Percentiles rank a stretch among this genome's conserved stretches.
Conservation (phyloP, 1,140 invertebrate genomes). For the Apis mellifera region Amel_HAv3.1 CM009943.2:8378001-8378500, state of each 20-base stretch:
- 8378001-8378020: too few relatives aligned
- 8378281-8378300: not conserved
- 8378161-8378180: slow-evolving; percentile 21
- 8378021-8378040: too few relatives aligned
- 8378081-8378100: slow-evolving; percentile 10
- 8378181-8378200: slow-evolving; percentile 33
- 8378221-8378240: slow-evolving; percentile 19
- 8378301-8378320: not conserved
- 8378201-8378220: not conserved
- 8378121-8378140: slow-evolving; percentile 18
- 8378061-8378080: slow-evolving; percentile 33
- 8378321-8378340: too few relatives aligned
- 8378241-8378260: slow-evolving; percentile 11
- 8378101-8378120: slow-evolving; percentile 29
- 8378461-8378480: too few relatives aligned
- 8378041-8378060: not conserved
- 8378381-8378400: too few relatives aligned
- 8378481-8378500: too few relatives aligned
- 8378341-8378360: too few relatives aligned
- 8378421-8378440: too few relatives aligned
- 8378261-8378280: not conserved
- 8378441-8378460: too few relatives aligned
- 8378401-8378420: too few relatives aligned
- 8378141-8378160: slow-evolving; percentile 7
- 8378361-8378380: too few relatives aligned